Evolutionary conservation across 2,113 vertebrate genomes (phyloP).

Genomic region (Amia ocellicauda): DNA sequence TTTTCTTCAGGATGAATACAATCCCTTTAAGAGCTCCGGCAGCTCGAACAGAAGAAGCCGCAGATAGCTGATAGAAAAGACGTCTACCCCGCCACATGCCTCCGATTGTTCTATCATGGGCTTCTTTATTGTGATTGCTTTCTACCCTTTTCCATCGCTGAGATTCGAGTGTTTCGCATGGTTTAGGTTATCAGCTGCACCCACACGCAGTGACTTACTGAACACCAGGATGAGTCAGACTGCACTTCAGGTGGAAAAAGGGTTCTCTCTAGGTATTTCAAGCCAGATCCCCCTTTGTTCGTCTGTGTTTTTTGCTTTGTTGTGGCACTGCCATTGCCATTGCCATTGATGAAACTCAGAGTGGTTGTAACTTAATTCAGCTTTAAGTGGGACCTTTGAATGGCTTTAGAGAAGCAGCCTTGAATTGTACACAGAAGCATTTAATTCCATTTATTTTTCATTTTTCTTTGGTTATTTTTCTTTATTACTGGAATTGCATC

Average conservation of each 20-base stretch:
- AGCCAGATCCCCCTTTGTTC: background rate
- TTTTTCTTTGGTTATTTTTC: too few species aligned
- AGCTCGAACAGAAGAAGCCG: slow-evolving; percentile 52
- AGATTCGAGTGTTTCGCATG: background rate
- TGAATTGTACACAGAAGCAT: too few species aligned
- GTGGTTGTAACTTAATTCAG: too few species aligned
- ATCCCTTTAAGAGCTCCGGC: slow-evolving; percentile 72
- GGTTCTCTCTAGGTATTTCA: background rate
- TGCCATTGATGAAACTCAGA: too few species aligned
- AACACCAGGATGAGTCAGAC: background rate
- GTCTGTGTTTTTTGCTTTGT: background rate
- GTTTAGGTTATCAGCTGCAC: background rate
- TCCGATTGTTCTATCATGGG: background rate
- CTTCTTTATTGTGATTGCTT: background rate
- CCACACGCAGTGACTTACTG: background rate
- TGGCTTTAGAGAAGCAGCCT: too few species aligned
- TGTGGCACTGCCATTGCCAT: too few species aligned
- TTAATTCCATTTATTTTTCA: too few species aligned
- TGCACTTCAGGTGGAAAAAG: background rate
- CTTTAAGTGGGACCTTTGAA: too few species aligned
- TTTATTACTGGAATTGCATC: too few species aligned
- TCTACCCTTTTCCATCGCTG: background rate
- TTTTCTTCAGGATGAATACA: slow-evolving; percentile 67
- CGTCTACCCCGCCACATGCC: background rate
- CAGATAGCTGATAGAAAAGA: slow-evolving; percentile 40